A percentile compares a stretch with the other conserved stretches of the same genome.
phyloP scores from a whole-genome alignment of 2,797 vertebrate species.

The Melanogrammus aeglefinus region DNA sequence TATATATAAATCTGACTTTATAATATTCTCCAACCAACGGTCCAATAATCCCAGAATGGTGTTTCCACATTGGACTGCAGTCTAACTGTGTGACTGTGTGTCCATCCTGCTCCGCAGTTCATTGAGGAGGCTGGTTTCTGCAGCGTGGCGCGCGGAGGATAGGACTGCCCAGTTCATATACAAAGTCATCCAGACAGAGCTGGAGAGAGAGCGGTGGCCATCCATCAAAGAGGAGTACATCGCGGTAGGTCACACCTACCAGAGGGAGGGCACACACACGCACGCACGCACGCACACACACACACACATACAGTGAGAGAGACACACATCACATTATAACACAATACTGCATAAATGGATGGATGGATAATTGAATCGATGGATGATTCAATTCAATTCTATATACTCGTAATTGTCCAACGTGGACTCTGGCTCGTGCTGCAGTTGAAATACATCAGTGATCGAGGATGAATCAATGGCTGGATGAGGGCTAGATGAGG shows the following conservation, averaged over 20 bases:
- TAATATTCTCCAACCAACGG: neutral
- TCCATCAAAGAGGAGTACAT: conserved; percentile 70
- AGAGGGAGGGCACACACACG: neutral
- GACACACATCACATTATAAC: neutral
- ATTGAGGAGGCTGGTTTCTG: conserved; percentile 76
- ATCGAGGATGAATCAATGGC: neutral
- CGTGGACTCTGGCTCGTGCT: neutral
- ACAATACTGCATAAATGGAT: neutral
- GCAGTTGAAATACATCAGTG: neutral
- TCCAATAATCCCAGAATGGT: neutral
- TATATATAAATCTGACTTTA: neutral
- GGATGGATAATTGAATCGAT: neutral
- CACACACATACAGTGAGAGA: neutral
- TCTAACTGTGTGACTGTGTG: neutral
- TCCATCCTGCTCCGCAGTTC: conserved; percentile 53
- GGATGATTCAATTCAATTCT: neutral
- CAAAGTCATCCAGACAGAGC: conserved; percentile 74
- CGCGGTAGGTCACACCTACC: conserved; percentile 57
- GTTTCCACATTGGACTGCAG: neutral
- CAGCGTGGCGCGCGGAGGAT: conserved; percentile 69
- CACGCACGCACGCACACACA: too few relatives aligned
- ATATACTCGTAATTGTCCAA: neutral
- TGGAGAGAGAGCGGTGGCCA: conserved; percentile 67
- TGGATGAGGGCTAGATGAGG: neutral
- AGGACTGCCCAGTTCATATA: conserved; percentile 77